Percentiles rank a stretch among this genome's conserved stretches.
phyloP scores from a whole-genome alignment of 2,888 invertebrate species.

The Cheilosia vernalis region DNA sequence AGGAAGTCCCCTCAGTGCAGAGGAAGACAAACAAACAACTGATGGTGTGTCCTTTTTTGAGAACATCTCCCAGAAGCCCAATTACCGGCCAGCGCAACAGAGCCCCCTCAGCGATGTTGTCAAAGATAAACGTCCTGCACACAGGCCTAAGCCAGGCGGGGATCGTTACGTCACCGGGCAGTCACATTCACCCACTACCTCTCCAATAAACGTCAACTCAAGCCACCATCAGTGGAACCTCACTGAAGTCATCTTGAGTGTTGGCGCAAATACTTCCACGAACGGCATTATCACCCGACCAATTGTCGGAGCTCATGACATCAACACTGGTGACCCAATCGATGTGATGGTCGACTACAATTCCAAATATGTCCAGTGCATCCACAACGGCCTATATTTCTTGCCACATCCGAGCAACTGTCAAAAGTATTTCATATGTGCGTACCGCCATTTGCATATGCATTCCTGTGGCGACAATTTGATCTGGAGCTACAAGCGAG shows the following conservation, averaged over 20 bases:
- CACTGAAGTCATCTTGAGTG: constrained; percentile 47
- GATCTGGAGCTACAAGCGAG: constrained; percentile 79
- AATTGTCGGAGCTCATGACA: constrained; percentile 78
- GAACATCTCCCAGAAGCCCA: background rate
- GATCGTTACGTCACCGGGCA: background rate
- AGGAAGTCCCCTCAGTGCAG: too few species aligned
- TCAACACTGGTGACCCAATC: constrained; percentile 76
- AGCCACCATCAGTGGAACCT: constrained; percentile 28
- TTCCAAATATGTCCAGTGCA: constrained; percentile 78
- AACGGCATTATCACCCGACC: constrained; percentile 58
- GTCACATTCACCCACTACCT: background rate
- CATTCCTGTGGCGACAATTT: constrained; percentile 80
- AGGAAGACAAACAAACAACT: background rate
- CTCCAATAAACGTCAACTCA: background rate
- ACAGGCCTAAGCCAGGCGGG: background rate
- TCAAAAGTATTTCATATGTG: constrained; percentile 80
- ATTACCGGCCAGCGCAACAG: too few species aligned
- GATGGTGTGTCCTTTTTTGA: background rate
- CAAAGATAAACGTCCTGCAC: too few species aligned
- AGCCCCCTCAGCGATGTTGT: too few species aligned
- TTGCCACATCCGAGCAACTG: constrained; percentile 81
- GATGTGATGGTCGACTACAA: constrained; percentile 79
- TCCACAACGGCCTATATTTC: constrained; percentile 81
- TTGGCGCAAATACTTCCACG: background rate
- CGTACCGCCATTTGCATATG: constrained; percentile 80